A percentile compares a stretch with the other conserved stretches of the same genome.
Evolutionary conservation across 2,113 vertebrate species (phyloP).

Genomic region (Cryptotis parvus): DNA sequence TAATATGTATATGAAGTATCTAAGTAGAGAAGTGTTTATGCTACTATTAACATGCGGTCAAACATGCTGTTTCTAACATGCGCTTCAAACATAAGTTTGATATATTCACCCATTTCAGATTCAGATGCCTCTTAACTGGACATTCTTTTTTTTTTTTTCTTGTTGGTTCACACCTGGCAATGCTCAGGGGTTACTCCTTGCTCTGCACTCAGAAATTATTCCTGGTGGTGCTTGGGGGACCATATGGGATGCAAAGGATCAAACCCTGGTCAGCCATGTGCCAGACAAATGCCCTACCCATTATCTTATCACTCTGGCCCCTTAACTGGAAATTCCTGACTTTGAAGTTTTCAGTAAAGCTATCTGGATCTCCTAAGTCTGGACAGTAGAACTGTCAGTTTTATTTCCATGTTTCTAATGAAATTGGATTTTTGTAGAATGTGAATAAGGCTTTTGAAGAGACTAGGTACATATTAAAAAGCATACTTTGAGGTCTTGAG

Average conservation of each 20-base stretch:
- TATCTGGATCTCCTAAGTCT: conserved; percentile 38
- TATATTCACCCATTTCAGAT: background rate
- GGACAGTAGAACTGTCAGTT: conserved; percentile 5
- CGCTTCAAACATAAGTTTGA: no score
- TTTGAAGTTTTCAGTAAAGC: conserved; percentile 55
- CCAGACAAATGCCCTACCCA: no score
- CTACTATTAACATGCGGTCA: no score
- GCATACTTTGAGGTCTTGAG: background rate
- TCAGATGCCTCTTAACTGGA: background rate
- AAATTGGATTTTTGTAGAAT: conserved; percentile 42
- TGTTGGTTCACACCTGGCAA: no score
- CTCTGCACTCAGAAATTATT: no score
- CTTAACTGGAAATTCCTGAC: conserved; percentile 21
- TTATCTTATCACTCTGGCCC: no score
- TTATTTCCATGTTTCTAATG: conserved; percentile 41
- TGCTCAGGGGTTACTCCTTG: no score
- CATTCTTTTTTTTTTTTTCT: no score
- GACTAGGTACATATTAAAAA: conserved; percentile 53
- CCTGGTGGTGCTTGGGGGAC: no score
- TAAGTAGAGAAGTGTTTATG: conserved; percentile 40
- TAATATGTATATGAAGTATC: conserved; percentile 13
- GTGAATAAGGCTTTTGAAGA: conserved; percentile 48
- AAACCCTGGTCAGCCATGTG: no score
- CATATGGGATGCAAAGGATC: no score
- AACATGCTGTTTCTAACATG: no score